Evolutionary conservation across 2,797 vertebrate genomes (phyloP).

Genomic region (Champsocephalus esox): DNA sequence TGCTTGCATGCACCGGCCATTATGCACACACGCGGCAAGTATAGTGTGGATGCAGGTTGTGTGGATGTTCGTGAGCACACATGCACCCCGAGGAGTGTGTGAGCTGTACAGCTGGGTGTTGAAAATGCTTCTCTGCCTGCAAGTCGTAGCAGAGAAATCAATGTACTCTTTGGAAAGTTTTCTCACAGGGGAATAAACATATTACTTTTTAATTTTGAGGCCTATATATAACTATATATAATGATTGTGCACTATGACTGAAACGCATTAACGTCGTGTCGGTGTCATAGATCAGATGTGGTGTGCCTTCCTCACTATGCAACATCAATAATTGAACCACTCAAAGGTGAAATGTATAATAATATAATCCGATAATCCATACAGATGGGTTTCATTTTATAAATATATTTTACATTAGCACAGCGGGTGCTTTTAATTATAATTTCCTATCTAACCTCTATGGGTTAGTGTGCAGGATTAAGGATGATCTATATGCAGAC

Average conservation of each 20-base stretch:
- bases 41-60: background rate
- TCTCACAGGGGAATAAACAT: background rate
- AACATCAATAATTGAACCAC: background rate
- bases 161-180: slow-evolving; percentile 15
- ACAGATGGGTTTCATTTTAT: too few relatives aligned
- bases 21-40: background rate
- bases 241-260: background rate
- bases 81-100: background rate
- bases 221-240: background rate
- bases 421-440: too few relatives aligned
- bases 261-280: background rate
- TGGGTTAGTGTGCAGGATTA: too few relatives aligned
- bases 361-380: too few relatives aligned
- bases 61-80: slow-evolving; percentile 1
- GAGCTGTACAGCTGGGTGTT: slow-evolving; percentile 19
- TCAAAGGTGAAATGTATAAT: background rate
- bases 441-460: too few relatives aligned
- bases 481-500: too few relatives aligned
- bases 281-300: background rate
- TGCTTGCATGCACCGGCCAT: slow-evolving; percentile 24
- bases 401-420: too few relatives aligned
- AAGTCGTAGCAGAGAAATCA: slow-evolving; percentile 12
- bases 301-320: background rate
- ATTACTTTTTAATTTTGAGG: slow-evolving; percentile 1
- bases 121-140: slow-evolving; percentile 16